Conservation (phyloP, 2,113 vertebrate genomes). For the Ondatra zibethicus region DNA sequence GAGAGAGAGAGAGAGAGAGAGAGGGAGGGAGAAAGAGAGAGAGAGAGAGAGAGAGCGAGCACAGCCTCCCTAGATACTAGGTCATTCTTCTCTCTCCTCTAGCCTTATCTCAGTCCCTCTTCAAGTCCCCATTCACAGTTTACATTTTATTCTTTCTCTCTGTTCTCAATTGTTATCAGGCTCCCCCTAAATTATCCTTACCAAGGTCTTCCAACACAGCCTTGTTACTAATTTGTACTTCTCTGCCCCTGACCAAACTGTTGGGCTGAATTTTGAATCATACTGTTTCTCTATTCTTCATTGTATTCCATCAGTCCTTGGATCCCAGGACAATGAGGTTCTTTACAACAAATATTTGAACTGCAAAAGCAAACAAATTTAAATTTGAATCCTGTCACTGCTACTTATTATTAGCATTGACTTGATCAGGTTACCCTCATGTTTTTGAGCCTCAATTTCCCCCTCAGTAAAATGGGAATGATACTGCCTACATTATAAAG, state of each 20-base stretch:
- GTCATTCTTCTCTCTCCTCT: not conserved
- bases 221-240: constrained; percentile 29
- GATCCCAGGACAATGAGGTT: not conserved
- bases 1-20: not conserved
- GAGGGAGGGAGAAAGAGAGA: not conserved
- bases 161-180: not conserved
- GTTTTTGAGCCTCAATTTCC: not conserved
- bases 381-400: constrained; percentile 5
- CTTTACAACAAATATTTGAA: constrained; percentile 17
- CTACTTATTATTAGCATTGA: not conserved
- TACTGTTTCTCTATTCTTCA: not conserved
- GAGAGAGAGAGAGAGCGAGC: not conserved
- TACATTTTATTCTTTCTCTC: not conserved
- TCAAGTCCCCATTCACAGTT: constrained; percentile 19
- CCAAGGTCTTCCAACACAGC: not conserved
- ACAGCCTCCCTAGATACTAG: not conserved
- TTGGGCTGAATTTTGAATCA: constrained; percentile 11
- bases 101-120: not conserved
- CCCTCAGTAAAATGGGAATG: not conserved
- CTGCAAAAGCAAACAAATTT: constrained; percentile 1
- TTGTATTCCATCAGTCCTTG: not conserved
- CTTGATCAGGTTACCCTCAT: not conserved
- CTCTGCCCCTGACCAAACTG: not conserved
- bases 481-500: not conserved
- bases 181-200: not conserved